phyloP scores from a whole-genome alignment of 2,888 invertebrate species.

The Polia nebulosa region DNA sequence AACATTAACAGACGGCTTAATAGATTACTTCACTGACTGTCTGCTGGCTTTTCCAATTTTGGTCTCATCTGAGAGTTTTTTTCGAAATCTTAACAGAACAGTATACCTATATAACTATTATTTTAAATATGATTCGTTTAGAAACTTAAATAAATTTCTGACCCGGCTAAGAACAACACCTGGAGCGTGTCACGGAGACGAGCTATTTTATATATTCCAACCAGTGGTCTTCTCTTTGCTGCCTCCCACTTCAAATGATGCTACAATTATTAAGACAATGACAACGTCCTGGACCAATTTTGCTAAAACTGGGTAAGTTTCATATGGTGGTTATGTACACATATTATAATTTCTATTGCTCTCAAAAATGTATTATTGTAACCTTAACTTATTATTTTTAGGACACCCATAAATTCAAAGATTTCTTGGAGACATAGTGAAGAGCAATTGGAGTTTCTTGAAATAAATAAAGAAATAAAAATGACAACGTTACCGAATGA shows the following conservation, averaged over 20 bases:
- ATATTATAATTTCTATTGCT: background rate
- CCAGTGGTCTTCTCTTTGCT: conserved; percentile 46
- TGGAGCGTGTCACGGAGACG: conserved; percentile 71
- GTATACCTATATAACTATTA: conserved; percentile 73
- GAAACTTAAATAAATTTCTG: conserved; percentile 69
- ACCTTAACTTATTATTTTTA: conserved; percentile 44
- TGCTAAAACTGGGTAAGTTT: conserved; percentile 71
- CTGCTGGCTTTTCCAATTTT: conserved; percentile 64
- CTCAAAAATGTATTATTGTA: background rate
- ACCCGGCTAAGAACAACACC: conserved; percentile 50
- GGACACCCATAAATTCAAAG: conserved; percentile 39
- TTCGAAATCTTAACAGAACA: conserved; percentile 48
- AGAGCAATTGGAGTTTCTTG: conserved; percentile 50
- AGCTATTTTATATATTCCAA: conserved; percentile 69
- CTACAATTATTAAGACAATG: conserved; percentile 60
- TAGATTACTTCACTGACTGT: conserved; percentile 72
- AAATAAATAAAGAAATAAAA: conserved; percentile 45
- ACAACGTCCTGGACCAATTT: conserved; percentile 71
- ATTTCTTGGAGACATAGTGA: conserved; percentile 51
- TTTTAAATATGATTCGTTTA: conserved; percentile 69
- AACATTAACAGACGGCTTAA: conserved; percentile 56
- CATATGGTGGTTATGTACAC: background rate
- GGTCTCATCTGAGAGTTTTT: conserved; percentile 53
- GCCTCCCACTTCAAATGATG: conserved; percentile 55
- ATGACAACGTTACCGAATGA: conserved; percentile 55